These are phyloP conservation scores for Trichomalopsis sarcophagae DNA, from an alignment of 1,140 invertebrate genomes.

Conservation along the genomic window DNA sequence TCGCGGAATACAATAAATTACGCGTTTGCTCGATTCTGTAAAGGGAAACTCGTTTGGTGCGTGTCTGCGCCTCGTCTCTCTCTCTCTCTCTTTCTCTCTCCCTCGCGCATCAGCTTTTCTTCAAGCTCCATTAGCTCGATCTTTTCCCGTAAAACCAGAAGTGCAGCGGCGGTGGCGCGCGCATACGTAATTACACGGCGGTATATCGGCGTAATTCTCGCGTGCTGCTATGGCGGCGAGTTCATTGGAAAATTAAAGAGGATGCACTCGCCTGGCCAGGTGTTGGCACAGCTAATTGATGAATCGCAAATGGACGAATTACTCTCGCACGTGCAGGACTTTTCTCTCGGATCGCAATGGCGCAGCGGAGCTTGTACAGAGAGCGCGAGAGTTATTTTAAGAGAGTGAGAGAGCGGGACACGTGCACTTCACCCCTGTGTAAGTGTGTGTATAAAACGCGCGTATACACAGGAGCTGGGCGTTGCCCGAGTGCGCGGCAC, in stretches of 20 bases:
- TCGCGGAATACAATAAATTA: slow-evolving; percentile 68
- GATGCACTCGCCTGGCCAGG: not conserved
- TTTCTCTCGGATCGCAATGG: too few species aligned
- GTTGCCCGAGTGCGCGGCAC: slow-evolving; percentile 44
- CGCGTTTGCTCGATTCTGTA: slow-evolving; percentile 53
- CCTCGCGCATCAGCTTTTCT: slow-evolving; percentile 32
- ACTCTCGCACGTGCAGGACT: too few species aligned
- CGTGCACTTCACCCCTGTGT: too few species aligned
- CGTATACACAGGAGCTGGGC: too few species aligned
- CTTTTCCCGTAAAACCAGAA: slow-evolving; percentile 37
- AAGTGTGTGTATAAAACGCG: not conserved
- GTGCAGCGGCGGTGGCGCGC: not conserved
- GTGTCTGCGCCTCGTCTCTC: slow-evolving; percentile 55
- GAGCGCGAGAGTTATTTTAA: too few species aligned
- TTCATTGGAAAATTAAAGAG: not conserved
- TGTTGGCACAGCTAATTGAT: not conserved
- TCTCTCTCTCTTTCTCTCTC: slow-evolving; percentile 30
- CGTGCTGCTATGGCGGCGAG: too few species aligned
- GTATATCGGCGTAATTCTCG: not conserved
- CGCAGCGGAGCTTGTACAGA: too few species aligned
- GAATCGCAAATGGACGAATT: not conserved
- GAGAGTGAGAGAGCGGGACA: too few species aligned
- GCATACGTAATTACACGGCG: not conserved
- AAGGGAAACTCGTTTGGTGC: slow-evolving; percentile 62
- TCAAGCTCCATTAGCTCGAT: not conserved